Percentiles rank a stretch among this genome's conserved stretches.
phyloP scores from a whole-genome alignment of 1,140 invertebrate species.

The Trigoniulus corallinus region DNA sequence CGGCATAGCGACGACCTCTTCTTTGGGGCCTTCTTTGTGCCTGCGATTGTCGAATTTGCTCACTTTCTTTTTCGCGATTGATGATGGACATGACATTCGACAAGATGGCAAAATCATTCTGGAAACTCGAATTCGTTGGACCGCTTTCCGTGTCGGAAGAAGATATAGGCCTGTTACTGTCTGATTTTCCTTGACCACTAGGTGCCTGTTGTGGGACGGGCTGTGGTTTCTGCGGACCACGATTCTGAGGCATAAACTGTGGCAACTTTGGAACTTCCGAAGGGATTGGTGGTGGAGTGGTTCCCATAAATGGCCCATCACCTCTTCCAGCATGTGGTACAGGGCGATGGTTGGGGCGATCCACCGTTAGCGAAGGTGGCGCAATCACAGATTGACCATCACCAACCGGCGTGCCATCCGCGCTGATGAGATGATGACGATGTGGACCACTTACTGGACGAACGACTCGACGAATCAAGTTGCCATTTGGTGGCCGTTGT shows the following conservation, averaged over 20 bases:
- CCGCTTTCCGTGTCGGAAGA: too few species aligned
- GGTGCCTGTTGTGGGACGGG: background rate
- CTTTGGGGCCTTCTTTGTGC: background rate
- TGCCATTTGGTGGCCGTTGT: background rate
- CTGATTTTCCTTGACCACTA: background rate
- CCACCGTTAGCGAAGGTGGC: background rate
- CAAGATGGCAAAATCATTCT: background rate
- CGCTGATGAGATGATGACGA: background rate
- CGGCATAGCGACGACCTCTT: background rate
- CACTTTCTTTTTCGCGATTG: background rate
- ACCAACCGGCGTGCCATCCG: background rate
- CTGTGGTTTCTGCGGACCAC: background rate
- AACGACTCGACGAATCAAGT: background rate
- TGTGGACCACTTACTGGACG: too few species aligned
- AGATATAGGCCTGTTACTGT: too few species aligned
- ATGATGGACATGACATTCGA: background rate
- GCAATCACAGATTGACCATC: background rate
- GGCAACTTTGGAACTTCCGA: background rate
- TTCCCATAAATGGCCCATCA: background rate
- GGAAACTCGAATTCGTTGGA: too few species aligned
- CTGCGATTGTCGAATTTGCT: background rate
- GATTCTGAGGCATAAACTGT: background rate
- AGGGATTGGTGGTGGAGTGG: conserved; percentile 1
- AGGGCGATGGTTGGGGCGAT: background rate
- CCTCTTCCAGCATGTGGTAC: background rate